A percentile compares a stretch with the other conserved stretches of the same genome.
Evolutionary conservation across 2,797 vertebrate species (phyloP).

Genomic region (Sebastes baramenuke): DNA sequence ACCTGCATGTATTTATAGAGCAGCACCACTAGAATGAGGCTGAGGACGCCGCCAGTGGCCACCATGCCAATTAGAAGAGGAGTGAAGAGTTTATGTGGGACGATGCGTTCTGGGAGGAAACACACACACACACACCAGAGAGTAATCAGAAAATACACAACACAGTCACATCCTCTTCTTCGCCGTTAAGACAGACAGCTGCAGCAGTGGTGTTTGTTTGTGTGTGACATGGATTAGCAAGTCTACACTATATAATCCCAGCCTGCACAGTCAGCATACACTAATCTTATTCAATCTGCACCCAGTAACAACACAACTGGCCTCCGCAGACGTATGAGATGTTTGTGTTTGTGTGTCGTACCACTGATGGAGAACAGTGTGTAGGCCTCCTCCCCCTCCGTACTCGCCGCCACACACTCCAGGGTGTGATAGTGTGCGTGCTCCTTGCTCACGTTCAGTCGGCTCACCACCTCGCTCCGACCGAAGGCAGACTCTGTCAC

Average conservation of each 20-base stretch:
- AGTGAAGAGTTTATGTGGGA: constrained; percentile 92
- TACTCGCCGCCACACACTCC: constrained; percentile 92
- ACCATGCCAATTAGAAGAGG: constrained; percentile 91
- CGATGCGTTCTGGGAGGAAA: constrained; percentile 85
- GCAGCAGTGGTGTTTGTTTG: constrained; percentile 70
- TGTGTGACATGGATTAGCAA: constrained; percentile 67
- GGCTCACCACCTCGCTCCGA: constrained; percentile 89
- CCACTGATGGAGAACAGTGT: constrained; percentile 88
- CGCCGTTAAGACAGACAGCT: constrained; percentile 51
- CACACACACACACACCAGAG: constrained; percentile 11
- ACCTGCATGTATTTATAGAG: constrained; percentile 96
- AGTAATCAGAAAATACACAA: constrained; percentile 16
- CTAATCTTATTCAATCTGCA: constrained; percentile 78
- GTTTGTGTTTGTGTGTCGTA: constrained; percentile 35
- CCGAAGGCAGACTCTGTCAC: constrained; percentile 86
- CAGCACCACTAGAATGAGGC: constrained; percentile 87
- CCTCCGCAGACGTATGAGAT: constrained; percentile 13
- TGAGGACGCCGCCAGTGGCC: constrained; percentile 86
- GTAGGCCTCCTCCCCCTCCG: constrained; percentile 85
- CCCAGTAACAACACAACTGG: constrained; percentile 60
- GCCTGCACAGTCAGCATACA: constrained; percentile 75
- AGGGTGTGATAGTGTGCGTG: constrained; percentile 86
- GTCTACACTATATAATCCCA: constrained; percentile 70
- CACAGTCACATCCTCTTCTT: background rate
- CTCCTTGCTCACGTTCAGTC: constrained; percentile 87